These are phyloP conservation scores for Dicrurus megarhynchus DNA, from an alignment of 2,113 vertebrate genomes.

Conservation along the genomic window DNA sequence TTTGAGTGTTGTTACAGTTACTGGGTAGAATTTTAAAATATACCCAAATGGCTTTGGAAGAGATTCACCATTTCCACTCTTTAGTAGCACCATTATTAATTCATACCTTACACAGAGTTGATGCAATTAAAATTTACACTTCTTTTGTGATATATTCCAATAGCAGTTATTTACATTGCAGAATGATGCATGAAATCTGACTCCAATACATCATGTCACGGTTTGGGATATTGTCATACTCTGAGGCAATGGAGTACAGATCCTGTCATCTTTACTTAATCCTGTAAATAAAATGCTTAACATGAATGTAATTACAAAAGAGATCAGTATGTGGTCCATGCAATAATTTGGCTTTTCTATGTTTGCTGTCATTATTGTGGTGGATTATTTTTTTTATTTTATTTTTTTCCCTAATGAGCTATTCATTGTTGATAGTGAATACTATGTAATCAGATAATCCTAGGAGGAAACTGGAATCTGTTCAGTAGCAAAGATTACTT, in stretches of 20 bases:
- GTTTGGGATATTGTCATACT: neutral
- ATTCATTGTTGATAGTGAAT: neutral
- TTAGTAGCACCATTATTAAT: neutral
- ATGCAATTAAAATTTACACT: neutral
- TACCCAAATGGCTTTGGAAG: neutral
- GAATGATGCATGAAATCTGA: neutral
- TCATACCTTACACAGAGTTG: neutral
- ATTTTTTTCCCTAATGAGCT: neutral
- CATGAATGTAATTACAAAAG: neutral
- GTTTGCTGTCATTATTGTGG: neutral
- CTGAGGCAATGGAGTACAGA: neutral
- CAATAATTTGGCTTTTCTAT: neutral
- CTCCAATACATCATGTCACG: neutral
- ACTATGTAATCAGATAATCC: neutral
- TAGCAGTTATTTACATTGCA: neutral
- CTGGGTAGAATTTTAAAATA: slow-evolving; percentile 7
- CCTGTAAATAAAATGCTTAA: neutral
- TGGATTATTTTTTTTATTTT: neutral
- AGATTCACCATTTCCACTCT: neutral
- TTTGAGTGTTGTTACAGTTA: neutral
- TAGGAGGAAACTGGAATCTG: neutral
- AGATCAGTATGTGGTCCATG: neutral
- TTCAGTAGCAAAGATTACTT: neutral
- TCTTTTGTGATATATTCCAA: neutral
- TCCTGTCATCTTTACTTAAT: neutral